These are phyloP conservation scores for Callinectes sapidus DNA, from an alignment of 2,888 invertebrate genomes.

Conservation along the genomic window DNA sequence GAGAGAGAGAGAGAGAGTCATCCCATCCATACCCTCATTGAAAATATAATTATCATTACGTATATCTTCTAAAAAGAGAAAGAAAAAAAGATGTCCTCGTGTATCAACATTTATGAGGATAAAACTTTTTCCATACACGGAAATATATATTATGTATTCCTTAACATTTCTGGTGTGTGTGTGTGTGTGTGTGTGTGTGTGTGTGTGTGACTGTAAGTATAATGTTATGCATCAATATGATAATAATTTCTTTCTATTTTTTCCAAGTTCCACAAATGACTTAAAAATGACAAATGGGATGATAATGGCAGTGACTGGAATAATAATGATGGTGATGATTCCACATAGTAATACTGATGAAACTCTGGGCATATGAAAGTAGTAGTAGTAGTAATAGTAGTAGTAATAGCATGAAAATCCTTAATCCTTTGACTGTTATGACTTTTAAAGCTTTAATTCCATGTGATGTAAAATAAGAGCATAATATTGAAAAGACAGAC, in stretches of 20 bases:
- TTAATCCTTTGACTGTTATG: neutral
- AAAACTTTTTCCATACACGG: neutral
- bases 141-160: neutral
- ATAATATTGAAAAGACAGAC: no score
- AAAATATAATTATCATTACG: neutral
- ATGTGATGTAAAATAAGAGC: neutral
- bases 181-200: neutral
- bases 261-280: neutral
- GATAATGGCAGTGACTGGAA: neutral
- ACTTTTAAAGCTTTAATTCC: neutral
- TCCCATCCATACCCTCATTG: neutral
- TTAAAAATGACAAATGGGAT: neutral
- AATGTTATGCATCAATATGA: neutral
- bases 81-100: neutral
- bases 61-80: neutral
- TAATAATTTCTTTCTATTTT: neutral
- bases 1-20: slow-evolving; percentile 12
- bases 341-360: neutral
- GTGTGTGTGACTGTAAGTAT: no score
- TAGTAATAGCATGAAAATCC: neutral
- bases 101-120: neutral
- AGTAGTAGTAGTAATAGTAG: neutral
- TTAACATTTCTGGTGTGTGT: neutral
- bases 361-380: no score
- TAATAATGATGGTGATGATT: neutral